Evolutionary conservation across 2,888 invertebrate genomes (phyloP), one percentile per base, ranked within the genome.

Genomic region (Anthrax anthrax): DNA sequence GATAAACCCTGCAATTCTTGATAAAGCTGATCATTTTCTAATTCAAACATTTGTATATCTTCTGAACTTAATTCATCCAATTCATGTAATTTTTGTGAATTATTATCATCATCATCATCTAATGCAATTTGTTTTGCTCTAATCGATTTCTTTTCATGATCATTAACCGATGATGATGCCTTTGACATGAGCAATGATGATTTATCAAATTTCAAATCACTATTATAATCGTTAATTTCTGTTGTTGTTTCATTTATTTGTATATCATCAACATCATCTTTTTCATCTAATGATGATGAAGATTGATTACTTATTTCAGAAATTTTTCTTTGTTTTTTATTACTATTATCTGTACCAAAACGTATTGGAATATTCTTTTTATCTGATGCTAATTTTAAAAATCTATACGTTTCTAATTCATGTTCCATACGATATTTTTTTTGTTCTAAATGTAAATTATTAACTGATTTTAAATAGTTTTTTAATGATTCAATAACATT

Each of bases 11-110:
- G 91, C 42, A 96, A 70, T 56, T 94, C 87, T 60, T 89, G 85
- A 58, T 83, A 82, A 12, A 96, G 69, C 54, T 84, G 83, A 46
- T 83, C 76, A 67, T 96, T 96, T 70, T 96, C 96, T 1, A 82
- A 78, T 64, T 94, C 89, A 65, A 92, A 88, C 77, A 94, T 81
- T 66, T 94, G 94, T 49, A 90, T 71, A 64, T 95, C 94, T 60
- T 94, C 94, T 1, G 84, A 73, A 50, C 84, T 84, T 0, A 90
- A 63, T 48, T 80, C 76, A 37, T 78, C 76, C 45, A 82, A 80
- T 56, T 78, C 75, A 8, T 71, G 71, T 50, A 43, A 39, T 18
- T 50, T 47, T 36, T 54, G 52, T 34, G 45, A 19, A 18, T 47
- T 47, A 16, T 13, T 34, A 27, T 42, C 23, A 10, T 47, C 59